Evolutionary conservation across 1,140 invertebrate genomes (phyloP).

Genomic region (Camponotus pennsylvanicus): DNA sequence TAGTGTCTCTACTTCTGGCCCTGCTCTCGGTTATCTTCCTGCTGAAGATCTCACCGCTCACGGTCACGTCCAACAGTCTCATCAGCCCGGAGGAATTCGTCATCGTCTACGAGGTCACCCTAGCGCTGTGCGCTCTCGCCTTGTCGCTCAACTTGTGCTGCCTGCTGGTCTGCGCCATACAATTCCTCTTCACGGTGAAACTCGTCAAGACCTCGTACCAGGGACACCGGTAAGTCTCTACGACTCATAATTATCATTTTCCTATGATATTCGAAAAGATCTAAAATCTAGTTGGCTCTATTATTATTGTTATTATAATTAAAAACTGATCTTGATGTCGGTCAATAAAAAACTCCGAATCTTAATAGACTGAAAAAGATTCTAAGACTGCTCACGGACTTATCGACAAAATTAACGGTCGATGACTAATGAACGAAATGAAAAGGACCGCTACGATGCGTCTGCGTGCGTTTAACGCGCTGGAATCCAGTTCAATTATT

Average conservation of each 20-base stretch:
- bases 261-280: not conserved
- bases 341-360: not conserved
- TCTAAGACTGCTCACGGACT: not conserved
- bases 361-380: slow-evolving; percentile 18
- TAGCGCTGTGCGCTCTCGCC: slow-evolving; percentile 95
- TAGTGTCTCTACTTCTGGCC: slow-evolving; percentile 93
- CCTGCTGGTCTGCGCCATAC: slow-evolving; percentile 96
- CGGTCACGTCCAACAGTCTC: slow-evolving; percentile 86
- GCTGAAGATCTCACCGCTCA: slow-evolving; percentile 92
- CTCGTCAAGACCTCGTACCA: slow-evolving; percentile 91
- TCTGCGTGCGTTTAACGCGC: slow-evolving; percentile 57
- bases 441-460: slow-evolving; percentile 31
- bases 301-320: not conserved
- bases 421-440: slow-evolving; percentile 59
- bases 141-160: slow-evolving; percentile 96
- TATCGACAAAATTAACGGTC: not conserved
- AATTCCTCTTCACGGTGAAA: slow-evolving; percentile 97
- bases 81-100: slow-evolving; percentile 92
- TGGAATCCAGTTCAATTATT: slow-evolving; percentile 76
- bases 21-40: slow-evolving; percentile 94
- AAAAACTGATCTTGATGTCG: not conserved
- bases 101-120: slow-evolving; percentile 95
- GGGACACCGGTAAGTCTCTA: slow-evolving; percentile 81
- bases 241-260: not conserved
- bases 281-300: not conserved